Evolutionary conservation across 1,140 invertebrate genomes (phyloP).

Genomic region (Danaus melanippus): DNA sequence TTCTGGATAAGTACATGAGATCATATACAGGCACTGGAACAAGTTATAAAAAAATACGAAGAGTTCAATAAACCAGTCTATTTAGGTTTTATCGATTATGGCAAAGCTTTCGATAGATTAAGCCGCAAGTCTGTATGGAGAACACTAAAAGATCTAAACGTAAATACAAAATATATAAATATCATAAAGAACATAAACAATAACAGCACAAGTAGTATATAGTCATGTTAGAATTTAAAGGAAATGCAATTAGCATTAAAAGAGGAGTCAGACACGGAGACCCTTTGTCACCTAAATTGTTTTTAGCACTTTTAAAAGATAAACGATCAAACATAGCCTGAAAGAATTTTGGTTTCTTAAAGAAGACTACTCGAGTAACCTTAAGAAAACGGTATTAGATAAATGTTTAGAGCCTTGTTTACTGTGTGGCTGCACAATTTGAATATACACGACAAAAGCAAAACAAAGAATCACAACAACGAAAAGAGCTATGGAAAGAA

Average conservation of each 20-base stretch:
- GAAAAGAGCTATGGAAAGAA: not conserved
- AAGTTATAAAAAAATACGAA: not conserved
- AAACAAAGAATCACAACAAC: not conserved
- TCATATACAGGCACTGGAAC: not conserved
- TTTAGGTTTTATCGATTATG: not conserved
- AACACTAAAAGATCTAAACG: too few relatives aligned
- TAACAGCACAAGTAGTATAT: too few relatives aligned
- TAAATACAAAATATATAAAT: too few relatives aligned
- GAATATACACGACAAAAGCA: not conserved
- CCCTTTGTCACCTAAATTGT: too few relatives aligned
- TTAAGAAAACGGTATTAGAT: conserved; percentile 23
- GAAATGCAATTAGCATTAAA: too few relatives aligned
- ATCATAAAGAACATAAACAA: too few relatives aligned
- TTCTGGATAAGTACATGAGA: not conserved
- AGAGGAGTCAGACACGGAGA: not conserved
- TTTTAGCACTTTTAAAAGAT: too few relatives aligned
- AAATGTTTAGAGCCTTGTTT: conserved; percentile 7
- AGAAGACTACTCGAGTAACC: conserved; percentile 16
- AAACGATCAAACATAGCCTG: conserved; percentile 18
- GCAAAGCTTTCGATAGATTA: not conserved
- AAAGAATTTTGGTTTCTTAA: conserved; percentile 22
- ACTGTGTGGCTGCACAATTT: too few relatives aligned
- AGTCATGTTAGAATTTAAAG: too few relatives aligned
- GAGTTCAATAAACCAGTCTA: not conserved
- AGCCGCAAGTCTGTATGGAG: not conserved